phyloP scores from a whole-genome alignment of 2,797 vertebrate genomes.

The Novumbra hubbsi region DNA sequence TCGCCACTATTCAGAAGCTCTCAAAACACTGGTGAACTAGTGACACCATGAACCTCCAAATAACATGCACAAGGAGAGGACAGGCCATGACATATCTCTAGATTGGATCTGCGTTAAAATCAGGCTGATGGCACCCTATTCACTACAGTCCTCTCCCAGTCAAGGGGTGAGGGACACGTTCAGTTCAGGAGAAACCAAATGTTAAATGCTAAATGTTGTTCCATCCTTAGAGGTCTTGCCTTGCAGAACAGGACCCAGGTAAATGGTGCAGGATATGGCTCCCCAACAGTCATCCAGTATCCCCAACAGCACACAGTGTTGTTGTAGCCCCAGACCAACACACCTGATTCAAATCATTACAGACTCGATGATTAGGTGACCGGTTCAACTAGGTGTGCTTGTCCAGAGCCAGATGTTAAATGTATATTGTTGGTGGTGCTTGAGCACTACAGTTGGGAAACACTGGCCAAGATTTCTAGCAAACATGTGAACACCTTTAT shows the following conservation, averaged over 20 bases:
- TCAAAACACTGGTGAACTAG: background rate
- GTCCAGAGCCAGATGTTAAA: no score
- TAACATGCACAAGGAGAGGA: background rate
- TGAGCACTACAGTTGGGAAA: no score
- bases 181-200: background rate
- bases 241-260: background rate
- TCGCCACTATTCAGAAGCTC: background rate
- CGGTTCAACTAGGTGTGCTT: no score
- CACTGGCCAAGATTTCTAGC: background rate
- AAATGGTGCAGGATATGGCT: background rate
- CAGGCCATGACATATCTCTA: background rate
- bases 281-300: no score
- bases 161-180: background rate
- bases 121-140: background rate
- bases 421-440: no score
- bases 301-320: no score
- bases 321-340: no score
- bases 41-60: background rate
- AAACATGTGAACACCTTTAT: slow-evolving; percentile 15
- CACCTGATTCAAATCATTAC: no score
- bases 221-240: background rate
- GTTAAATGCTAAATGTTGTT: background rate
- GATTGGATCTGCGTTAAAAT: background rate
- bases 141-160: background rate
- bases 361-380: no score